These are phyloP conservation scores for Charanyca ferruginea DNA, from an alignment of 2,888 invertebrate species.

Conservation along the genomic window DNA sequence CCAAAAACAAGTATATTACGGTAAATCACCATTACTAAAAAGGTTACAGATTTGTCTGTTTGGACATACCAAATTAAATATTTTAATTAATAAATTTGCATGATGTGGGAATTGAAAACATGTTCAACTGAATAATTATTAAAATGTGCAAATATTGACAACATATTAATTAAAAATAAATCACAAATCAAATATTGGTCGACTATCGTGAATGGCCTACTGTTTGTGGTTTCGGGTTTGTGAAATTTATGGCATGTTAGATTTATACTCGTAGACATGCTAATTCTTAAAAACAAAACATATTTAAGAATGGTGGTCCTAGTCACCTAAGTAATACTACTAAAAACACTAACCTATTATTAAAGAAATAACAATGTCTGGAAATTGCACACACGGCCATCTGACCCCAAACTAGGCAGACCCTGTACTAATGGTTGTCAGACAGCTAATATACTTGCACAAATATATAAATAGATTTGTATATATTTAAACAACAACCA, in stretches of 20 bases:
- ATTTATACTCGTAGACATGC: neutral
- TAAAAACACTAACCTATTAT: no score
- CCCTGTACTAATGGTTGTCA: no score
- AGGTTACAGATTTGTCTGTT: conserved; percentile 11
- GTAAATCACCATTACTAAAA: conserved; percentile 17
- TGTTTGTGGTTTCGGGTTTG: neutral
- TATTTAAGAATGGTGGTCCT: neutral
- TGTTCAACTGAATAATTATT: neutral
- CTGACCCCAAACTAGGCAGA: no score
- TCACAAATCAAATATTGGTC: conserved; percentile 12
- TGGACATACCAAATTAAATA: conserved; percentile 23
- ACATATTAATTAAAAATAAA: conserved; percentile 26
- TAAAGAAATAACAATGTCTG: no score
- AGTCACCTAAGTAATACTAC: neutral
- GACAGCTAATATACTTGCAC: no score
- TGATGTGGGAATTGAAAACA: conserved; percentile 23
- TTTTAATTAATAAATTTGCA: conserved; percentile 44
- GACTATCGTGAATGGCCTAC: neutral
- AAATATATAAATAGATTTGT: no score
- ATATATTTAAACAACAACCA: no score
- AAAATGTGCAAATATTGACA: conserved; percentile 28
- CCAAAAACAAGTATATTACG: conserved; percentile 12
- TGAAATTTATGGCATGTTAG: neutral
- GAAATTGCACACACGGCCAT: no score
- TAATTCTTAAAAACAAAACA: neutral